Evolutionary conservation across 2,113 vertebrate genomes (phyloP), one percentile per base, ranked within the genome.

Genomic region (Heterochromis multidens): DNA sequence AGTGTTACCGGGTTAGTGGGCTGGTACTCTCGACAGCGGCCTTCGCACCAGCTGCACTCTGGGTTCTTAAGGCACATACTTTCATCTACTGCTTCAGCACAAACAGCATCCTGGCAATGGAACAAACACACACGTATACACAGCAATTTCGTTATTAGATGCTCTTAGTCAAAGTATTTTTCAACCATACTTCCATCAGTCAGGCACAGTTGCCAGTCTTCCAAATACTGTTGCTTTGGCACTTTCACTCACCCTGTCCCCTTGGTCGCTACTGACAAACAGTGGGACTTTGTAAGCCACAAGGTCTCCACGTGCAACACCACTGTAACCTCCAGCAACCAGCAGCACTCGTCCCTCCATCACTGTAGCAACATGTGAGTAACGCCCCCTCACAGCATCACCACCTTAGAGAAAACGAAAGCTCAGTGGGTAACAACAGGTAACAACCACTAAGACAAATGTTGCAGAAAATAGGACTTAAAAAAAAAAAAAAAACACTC

Each of bases 221-320:
- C 11, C n/a, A 14, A 62, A 54, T 37, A 10, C 17, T 2, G 5
- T 56, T 80, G 17, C 17, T 83, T 63, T 52, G 2, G 40, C 9
- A 16, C n/a, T 31, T 56, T 77, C 5, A 87, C 95, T 94, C 83
- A 97, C 96, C 93, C 96, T 90, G 82, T 96, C 94, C 90, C 91
- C 96, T 94, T 72, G 96, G 95, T 86, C 96, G 87, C 95, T 98
- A 94, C 94, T 97, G 96, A 99, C 97, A 21, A 98, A 98, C 57
- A 98, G 95, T 0, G 97, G 98, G 77, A 99, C 97, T 94, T 98
- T 99, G 94, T 97, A 99, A 19, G 97, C 97, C 89, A 98, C 91
- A 63, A 99, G 92, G 91, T 99, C 97, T 59, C 97, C 96, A 2
- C 96, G 97, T 14, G 97, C 96, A 83, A 95, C 88, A 7, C 97